Evolutionary conservation across 2,888 invertebrate genomes (phyloP).

Genomic region (Aromia moschata): DNA sequence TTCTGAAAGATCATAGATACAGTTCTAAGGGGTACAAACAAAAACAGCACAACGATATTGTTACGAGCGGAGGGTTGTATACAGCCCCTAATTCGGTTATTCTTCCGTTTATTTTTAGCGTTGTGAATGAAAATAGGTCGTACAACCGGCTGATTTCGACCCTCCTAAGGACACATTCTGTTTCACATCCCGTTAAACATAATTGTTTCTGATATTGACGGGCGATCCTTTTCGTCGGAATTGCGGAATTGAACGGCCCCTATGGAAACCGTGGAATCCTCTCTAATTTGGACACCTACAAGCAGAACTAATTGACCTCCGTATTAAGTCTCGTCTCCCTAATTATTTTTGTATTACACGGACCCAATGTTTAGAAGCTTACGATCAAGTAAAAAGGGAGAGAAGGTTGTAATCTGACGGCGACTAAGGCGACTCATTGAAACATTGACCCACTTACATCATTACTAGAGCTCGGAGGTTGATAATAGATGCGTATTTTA

Average conservation of each 20-base stretch:
- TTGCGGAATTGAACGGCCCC: conserved; percentile 5
- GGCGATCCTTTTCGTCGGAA: conserved; percentile 1
- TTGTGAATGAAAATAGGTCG: too few species aligned
- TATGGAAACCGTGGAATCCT: conserved; percentile 1
- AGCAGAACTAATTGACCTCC: conserved; percentile 16
- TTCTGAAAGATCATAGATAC: too few species aligned
- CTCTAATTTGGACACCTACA: conserved; percentile 11
- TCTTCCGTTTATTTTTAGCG: too few species aligned
- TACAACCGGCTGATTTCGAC: too few species aligned
- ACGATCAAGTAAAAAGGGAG: background rate
- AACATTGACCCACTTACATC: conserved; percentile 9
- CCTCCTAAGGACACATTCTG: conserved; percentile 2
- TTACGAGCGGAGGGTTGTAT: too few species aligned
- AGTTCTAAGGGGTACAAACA: too few species aligned
- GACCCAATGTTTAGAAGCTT: background rate
- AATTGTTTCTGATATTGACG: conserved; percentile 8
- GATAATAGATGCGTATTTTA: too few species aligned
- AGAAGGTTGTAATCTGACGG: conserved; percentile 10
- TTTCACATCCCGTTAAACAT: conserved; percentile 5
- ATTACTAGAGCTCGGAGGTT: too few species aligned
- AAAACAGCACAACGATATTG: too few species aligned
- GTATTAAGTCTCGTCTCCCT: conserved; percentile 15
- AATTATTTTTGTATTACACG: conserved; percentile 18
- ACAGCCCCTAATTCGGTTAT: too few species aligned
- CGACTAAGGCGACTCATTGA: conserved; percentile 12